Evolutionary conservation across 37 sponge, comb jelly and placozoan genomes (phyloP).

Genomic region (Theonella swinhoei): DNA sequence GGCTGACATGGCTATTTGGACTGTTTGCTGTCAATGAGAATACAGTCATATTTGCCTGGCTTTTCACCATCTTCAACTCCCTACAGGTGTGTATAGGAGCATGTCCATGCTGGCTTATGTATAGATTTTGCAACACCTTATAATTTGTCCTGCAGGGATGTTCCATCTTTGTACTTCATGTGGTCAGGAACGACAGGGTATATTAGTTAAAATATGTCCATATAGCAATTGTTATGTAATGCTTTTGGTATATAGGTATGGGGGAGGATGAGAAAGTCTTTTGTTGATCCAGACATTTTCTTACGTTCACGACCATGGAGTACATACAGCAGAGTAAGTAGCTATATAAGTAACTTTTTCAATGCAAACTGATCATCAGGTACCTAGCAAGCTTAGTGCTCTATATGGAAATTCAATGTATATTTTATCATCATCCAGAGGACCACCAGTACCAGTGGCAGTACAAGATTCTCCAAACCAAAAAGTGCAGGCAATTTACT

Average conservation of each 20-base stretch:
- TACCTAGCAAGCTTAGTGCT: neutral
- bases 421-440: neutral
- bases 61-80: constrained; percentile 34
- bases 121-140: neutral
- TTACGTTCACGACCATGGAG: too few relatives aligned
- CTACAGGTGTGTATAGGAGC: constrained; percentile 14
- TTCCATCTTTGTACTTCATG: constrained; percentile 3
- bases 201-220: neutral
- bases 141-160: neutral
- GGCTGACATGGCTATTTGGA: constrained; percentile 53
- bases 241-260: neutral
- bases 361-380: neutral
- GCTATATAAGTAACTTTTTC: too few relatives aligned
- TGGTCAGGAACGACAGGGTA: constrained; percentile 12
- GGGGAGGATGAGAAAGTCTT: neutral
- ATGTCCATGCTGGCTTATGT: neutral
- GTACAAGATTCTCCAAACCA: neutral
- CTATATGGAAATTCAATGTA: too few relatives aligned
- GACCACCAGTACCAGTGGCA: neutral
- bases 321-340: too few relatives aligned
- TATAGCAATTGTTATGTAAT: neutral
- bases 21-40: constrained; percentile 43
- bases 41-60: constrained; percentile 35
- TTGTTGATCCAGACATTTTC: neutral
- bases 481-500: too few relatives aligned